Percentiles rank a stretch among this genome's conserved stretches.
Conservation (phyloP, 2,888 invertebrate genomes). For the Dryomyza anilis region DNA sequence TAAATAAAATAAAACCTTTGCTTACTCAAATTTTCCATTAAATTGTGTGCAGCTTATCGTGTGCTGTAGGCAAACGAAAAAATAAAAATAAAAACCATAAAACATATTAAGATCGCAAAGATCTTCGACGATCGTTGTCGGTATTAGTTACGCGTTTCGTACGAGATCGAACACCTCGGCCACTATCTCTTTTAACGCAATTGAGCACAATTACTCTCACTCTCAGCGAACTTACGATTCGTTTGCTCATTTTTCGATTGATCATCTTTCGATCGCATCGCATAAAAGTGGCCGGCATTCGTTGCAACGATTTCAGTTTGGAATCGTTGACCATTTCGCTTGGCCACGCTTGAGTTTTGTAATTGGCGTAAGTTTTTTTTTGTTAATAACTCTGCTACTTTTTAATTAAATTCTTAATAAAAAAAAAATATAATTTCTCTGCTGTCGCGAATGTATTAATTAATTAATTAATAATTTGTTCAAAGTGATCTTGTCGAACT, state of each 20-base stretch:
- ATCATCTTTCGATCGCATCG: background rate
- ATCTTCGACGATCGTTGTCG: too few species aligned
- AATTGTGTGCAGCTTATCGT: too few species aligned
- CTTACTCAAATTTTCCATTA: too few species aligned
- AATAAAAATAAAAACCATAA: too few species aligned
- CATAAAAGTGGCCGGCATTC: constrained; percentile 12
- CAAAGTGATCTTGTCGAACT: background rate
- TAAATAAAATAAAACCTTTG: too few species aligned
- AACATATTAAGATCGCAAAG: too few species aligned
- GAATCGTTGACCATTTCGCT: constrained; percentile 2
- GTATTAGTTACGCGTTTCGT: too few species aligned
- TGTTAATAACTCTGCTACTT: background rate
- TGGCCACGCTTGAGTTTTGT: background rate
- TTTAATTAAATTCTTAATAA: background rate
- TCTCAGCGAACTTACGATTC: background rate
- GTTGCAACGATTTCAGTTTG: background rate
- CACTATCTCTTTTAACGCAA: too few species aligned
- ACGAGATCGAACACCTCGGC: too few species aligned
- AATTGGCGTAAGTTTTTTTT: background rate
- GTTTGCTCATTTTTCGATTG: constrained; percentile 49
- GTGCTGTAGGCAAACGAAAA: too few species aligned
- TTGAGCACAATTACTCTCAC: background rate
- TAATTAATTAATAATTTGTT: background rate
- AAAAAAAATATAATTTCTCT: background rate
- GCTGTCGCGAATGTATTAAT: background rate